Percentiles rank a stretch among this genome's conserved stretches.
Evolutionary conservation across 2,113 vertebrate species (phyloP).

Genomic region (Lophius piscatorius): DNA sequence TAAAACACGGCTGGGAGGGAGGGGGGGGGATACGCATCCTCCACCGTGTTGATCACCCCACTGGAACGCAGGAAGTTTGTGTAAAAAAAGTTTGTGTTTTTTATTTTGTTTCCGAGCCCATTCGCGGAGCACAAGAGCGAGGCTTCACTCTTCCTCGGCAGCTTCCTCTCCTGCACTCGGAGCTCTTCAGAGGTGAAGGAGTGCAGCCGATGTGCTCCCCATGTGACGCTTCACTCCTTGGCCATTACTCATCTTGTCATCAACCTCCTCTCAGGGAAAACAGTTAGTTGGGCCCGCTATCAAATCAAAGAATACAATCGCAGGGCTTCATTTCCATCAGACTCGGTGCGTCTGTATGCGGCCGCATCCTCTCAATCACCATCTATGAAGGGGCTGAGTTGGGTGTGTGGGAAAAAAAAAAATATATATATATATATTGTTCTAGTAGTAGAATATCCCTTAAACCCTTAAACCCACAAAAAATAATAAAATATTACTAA

Average conservation of each 20-base stretch:
- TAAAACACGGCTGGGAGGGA: constrained; percentile 14
- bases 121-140: constrained; percentile 15
- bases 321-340: constrained; percentile 3
- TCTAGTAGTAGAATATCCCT: too few relatives aligned
- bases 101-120: constrained; percentile 9
- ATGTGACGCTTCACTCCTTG: constrained; percentile 38
- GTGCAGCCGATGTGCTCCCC: constrained; percentile 22
- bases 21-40: constrained; percentile 38
- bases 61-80: constrained; percentile 34
- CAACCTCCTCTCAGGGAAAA: constrained; percentile 60
- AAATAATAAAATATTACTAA: too few relatives aligned
- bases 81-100: constrained; percentile 35
- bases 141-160: constrained; percentile 1
- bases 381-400: background rate
- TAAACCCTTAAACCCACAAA: too few relatives aligned
- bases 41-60: constrained; percentile 22
- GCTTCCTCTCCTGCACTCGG: constrained; percentile 9
- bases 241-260: constrained; percentile 57
- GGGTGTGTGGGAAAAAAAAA: too few relatives aligned
- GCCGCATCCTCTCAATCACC: constrained; percentile 15
- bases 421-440: too few relatives aligned
- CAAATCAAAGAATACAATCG: constrained; percentile 51
- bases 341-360: constrained; percentile 1
- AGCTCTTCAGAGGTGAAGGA: constrained; percentile 59
- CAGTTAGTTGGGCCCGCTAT: constrained; percentile 23